These are phyloP conservation scores for Cydia pomonella DNA, from an alignment of 1,140 invertebrate species.

Conservation along the genomic window DNA sequence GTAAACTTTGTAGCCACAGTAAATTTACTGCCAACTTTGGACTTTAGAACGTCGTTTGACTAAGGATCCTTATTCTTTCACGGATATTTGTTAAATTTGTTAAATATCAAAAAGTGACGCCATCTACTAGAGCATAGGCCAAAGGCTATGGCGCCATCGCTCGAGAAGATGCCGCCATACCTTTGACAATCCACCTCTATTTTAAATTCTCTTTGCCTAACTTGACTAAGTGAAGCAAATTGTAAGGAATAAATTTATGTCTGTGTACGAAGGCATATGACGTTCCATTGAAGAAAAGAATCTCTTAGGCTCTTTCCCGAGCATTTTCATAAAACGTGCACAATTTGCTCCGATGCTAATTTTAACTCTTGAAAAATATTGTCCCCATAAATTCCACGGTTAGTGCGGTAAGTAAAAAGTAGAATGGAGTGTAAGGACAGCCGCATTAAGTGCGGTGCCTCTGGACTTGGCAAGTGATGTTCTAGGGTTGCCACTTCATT, in stretches of 20 bases:
- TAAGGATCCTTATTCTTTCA: too few relatives aligned
- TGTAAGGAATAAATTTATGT: not conserved
- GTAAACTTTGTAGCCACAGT: too few relatives aligned
- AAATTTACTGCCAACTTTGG: too few relatives aligned
- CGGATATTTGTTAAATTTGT: too few relatives aligned
- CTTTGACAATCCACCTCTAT: too few relatives aligned
- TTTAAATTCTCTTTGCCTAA: too few relatives aligned
- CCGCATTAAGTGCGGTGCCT: slow-evolving; percentile 4
- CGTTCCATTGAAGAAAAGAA: not conserved
- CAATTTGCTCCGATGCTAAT: not conserved
- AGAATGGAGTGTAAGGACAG: slow-evolving; percentile 3
- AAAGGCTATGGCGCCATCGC: too few relatives aligned
- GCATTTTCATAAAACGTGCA: not conserved
- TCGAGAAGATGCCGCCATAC: too few relatives aligned
- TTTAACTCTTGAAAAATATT: not conserved
- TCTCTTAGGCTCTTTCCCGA: not conserved
- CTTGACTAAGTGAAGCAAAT: too few relatives aligned
- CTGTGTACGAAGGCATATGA: not conserved
- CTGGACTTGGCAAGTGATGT: not conserved
- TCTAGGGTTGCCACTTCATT: slow-evolving; percentile 16
- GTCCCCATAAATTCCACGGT: not conserved
- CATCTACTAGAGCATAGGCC: too few relatives aligned
- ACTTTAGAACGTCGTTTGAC: too few relatives aligned
- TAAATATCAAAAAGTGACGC: too few relatives aligned
- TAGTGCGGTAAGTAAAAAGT: slow-evolving; percentile 19